These are phyloP conservation scores for Ganaspis brasiliensis DNA, from an alignment of 2,888 invertebrate genomes.

Conservation along the genomic window DNA sequence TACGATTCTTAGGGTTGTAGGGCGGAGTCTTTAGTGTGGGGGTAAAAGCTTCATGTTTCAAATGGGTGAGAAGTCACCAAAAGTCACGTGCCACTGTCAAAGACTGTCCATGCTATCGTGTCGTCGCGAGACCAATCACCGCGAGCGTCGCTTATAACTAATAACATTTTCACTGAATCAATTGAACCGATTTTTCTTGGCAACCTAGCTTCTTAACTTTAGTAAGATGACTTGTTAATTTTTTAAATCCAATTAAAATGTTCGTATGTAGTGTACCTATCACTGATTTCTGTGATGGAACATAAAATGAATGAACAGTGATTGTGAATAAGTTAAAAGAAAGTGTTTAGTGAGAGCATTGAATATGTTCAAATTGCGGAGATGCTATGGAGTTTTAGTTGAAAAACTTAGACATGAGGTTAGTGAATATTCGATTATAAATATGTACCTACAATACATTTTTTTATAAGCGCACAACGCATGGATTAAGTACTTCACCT, in stretches of 20 bases:
- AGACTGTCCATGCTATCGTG: conserved; percentile 75
- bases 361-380: background rate
- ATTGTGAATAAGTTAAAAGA: conserved; percentile 13
- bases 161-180: conserved; percentile 6
- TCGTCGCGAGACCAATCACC: conserved; percentile 65
- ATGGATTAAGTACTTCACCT: background rate
- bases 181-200: background rate
- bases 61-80: conserved; percentile 75
- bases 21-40: conserved; percentile 85
- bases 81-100: conserved; percentile 78
- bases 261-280: background rate
- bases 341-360: background rate
- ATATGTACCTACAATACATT: background rate
- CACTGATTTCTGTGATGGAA: background rate
- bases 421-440: background rate
- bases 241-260: background rate
- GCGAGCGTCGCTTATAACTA: conserved; percentile 51
- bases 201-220: background rate
- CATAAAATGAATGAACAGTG: background rate
- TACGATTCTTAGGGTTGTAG: conserved; percentile 85
- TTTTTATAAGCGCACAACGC: background rate
- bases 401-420: background rate
- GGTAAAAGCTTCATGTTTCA: conserved; percentile 75
- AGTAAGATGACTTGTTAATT: too few relatives aligned
- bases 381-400: background rate